phyloP scores from a whole-genome alignment of 2,797 vertebrate genomes.

The Menidia menidia region DNA sequence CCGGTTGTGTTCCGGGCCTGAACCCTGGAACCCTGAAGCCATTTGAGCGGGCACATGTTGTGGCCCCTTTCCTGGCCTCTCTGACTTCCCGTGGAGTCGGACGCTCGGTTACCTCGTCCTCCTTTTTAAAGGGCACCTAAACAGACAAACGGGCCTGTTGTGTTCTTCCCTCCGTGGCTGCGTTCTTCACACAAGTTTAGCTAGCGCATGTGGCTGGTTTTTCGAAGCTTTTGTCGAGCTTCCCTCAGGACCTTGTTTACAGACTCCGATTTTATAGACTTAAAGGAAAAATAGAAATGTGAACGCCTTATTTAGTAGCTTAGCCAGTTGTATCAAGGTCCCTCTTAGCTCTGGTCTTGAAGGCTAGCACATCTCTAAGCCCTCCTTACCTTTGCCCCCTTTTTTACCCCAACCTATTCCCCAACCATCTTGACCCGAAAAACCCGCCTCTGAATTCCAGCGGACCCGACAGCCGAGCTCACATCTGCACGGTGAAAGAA shows the following conservation, averaged over 20 bases:
- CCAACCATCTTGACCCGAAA: constrained; percentile 47
- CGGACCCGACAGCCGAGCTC: constrained; percentile 47
- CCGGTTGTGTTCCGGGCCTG: constrained; percentile 35
- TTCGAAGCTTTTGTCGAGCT: constrained; percentile 26
- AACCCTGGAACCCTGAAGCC: constrained; percentile 19
- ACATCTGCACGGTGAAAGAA: constrained; percentile 27
- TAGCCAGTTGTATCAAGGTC: constrained; percentile 11
- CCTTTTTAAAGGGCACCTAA: constrained; percentile 49
- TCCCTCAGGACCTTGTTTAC: constrained; percentile 17
- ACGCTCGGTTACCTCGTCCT: constrained; percentile 61
- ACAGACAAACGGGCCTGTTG: constrained; percentile 25
- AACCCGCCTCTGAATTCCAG: constrained; percentile 35
- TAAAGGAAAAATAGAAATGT: constrained; percentile 9
- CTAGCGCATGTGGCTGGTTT: constrained; percentile 28
- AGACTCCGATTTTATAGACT: constrained; percentile 32
- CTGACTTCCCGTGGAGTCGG: constrained; percentile 40
- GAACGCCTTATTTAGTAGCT: no score
- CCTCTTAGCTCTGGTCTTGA: constrained; percentile 19
- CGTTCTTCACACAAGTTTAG: constrained; percentile 39
- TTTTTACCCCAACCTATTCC: constrained; percentile 33
- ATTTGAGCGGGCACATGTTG: constrained; percentile 5
- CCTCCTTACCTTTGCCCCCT: constrained; percentile 27
- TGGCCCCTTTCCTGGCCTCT: constrained; percentile 13
- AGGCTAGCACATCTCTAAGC: neutral
- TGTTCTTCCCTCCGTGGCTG: constrained; percentile 14